phyloP scores from a whole-genome alignment of 2,888 invertebrate species.

The Cremastinae sp. region DNA sequence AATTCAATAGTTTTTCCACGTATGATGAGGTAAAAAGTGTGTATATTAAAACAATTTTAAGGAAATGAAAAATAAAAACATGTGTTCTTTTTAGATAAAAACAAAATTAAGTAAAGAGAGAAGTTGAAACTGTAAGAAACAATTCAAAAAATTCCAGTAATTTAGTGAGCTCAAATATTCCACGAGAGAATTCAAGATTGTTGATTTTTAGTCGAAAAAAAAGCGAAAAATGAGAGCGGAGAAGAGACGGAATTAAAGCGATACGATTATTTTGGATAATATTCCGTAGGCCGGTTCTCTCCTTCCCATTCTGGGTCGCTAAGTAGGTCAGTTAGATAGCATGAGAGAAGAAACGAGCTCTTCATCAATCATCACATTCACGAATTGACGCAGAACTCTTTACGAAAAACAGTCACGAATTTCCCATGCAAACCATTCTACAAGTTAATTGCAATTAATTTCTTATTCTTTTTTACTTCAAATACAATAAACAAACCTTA shows the following conservation, averaged over 20 bases:
- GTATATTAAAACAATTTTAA: too few species aligned
- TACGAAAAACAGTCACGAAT: constrained; percentile 10
- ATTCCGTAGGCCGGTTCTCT: constrained; percentile 38
- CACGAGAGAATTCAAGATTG: background rate
- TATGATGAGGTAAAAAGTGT: too few species aligned
- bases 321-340: constrained; percentile 74
- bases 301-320: constrained; percentile 66
- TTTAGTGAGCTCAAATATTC: background rate
- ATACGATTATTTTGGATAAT: constrained; percentile 65
- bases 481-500: too few species aligned
- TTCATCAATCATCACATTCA: constrained; percentile 19
- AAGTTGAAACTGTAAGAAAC: too few species aligned
- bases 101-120: too few species aligned
- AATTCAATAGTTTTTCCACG: too few species aligned
- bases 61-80: too few species aligned
- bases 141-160: too few species aligned
- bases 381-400: constrained; percentile 2
- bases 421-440: background rate
- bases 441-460: background rate
- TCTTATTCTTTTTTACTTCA: too few species aligned
- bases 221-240: constrained; percentile 12
- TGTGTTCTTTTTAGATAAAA: too few species aligned
- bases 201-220: background rate
- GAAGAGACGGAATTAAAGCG: constrained; percentile 42
- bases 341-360: constrained; percentile 62